Base-by-base conservation (phyloP, 2,888 invertebrate genomes). In the Acutogordius australiensis region DNA sequence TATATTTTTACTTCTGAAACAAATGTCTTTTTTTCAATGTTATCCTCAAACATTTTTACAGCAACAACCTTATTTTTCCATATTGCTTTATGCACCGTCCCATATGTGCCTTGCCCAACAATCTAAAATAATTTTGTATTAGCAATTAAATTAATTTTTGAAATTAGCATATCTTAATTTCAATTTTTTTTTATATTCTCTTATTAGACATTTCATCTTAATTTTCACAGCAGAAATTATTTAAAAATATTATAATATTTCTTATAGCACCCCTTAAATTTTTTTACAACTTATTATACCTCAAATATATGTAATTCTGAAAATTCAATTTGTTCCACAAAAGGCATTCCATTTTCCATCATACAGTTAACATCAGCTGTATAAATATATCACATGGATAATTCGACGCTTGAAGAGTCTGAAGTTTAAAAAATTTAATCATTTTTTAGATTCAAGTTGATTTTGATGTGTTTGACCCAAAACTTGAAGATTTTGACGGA, bases 41-140 rank as follows among this genome's bases (percentile, higher is more conserved):
- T 85, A 8, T 83, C 81, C 67, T 84, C 84, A 65, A 90, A 88
- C 67, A 82, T 79, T 73, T 91, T 91, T 63, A 91, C 82, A 61
- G 91, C 91, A 57, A 91, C 90, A 70, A 78, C 79, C 66, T 78
- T 80, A 65, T 79, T 78, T 68, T 80, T 77, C 87, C 87, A 90
- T 70, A 76, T 73, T 66, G 84, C 88, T 72, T 83, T 82, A 75
- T 81, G 82, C 56, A 91, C 91, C 62, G 85, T 82, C 63, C 91
- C 91, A 74, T 85, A 91, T 29, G 88, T 83, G 59, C 91, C 90
- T 75, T 70, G 67, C 1, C 71, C 71, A 44, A 71, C 68, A 62
- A 71, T 64, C 70, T 71, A 18, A 29, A 28, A 28, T 28, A 57
- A n/a, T n/a, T n/a, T n/a, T n/a, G n/a, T n/a, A n/a, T n/a, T n/a